These are phyloP conservation scores for Perognathus longimembris DNA, from an alignment of 2,113 vertebrate species.

Conservation along the genomic window DNA sequence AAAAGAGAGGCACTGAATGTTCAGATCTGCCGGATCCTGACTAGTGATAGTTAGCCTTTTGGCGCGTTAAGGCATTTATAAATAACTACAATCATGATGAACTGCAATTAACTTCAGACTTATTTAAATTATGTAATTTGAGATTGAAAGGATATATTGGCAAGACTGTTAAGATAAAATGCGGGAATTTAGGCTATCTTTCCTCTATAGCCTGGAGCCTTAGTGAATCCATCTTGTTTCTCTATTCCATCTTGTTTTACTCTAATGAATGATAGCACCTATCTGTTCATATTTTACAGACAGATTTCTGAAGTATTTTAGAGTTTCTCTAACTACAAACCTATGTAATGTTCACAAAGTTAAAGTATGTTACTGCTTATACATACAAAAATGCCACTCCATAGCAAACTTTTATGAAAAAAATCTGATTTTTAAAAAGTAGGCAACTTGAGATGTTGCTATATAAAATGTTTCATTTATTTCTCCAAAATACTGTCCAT, in stretches of 20 bases:
- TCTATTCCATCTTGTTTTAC: background rate
- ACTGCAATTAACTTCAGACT: constrained; percentile 64
- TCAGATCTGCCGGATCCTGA: constrained; percentile 32
- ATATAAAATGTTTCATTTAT: background rate
- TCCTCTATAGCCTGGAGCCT: constrained; percentile 28
- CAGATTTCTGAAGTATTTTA: background rate
- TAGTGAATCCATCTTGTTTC: background rate
- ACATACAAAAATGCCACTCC: background rate
- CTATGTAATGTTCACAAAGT: background rate
- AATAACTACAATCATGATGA: constrained; percentile 59
- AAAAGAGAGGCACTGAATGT: constrained; percentile 72
- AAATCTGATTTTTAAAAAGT: constrained; percentile 42
- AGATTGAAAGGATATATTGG: constrained; percentile 48
- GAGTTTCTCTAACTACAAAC: constrained; percentile 37
- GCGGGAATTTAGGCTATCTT: constrained; percentile 57
- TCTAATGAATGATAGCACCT: constrained; percentile 27
- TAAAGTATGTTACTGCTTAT: background rate
- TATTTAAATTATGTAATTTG: constrained; percentile 61
- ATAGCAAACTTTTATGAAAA: background rate
- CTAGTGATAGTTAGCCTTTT: background rate
- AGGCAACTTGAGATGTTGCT: background rate
- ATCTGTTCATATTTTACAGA: background rate
- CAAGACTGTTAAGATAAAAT: background rate
- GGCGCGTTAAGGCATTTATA: constrained; percentile 60
- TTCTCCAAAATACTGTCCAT: background rate